Conservation (phyloP, 2,113 vertebrate genomes). For the Microtus pennsylvanicus region DNA sequence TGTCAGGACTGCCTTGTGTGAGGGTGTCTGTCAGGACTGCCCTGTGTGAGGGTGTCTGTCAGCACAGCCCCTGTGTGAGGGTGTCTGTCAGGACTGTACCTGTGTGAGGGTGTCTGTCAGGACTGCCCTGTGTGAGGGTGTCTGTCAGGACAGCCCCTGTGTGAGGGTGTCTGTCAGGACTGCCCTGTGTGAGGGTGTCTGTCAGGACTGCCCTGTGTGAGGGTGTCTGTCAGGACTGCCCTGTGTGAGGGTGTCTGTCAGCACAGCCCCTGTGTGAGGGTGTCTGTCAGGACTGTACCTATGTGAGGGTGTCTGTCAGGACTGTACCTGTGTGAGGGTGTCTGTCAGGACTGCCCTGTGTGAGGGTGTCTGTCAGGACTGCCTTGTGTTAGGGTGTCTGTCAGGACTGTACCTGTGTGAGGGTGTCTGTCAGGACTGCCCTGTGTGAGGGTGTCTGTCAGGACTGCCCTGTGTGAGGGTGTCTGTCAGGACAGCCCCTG, state of each 20-base stretch:
- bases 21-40: not conserved
- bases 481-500: not conserved
- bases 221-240: not conserved
- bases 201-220: not conserved
- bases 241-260: no score
- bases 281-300: not conserved
- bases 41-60: not conserved
- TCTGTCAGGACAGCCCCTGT: not conserved
- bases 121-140: not conserved
- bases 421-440: no score
- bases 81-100: no score
- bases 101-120: not conserved
- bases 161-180: not conserved
- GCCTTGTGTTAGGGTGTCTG: not conserved
- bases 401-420: no score
- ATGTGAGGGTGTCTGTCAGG: not conserved
- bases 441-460: no score
- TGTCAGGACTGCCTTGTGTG: not conserved
- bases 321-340: not conserved
- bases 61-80: no score
- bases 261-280: no score
- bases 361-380: not conserved
- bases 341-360: not conserved
- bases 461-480: not conserved
- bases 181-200: not conserved